A percentile compares a stretch with the other conserved stretches of the same genome.
Evolutionary conservation across 2,888 invertebrate species (phyloP).

Genomic region (Zelleria hepariella): DNA sequence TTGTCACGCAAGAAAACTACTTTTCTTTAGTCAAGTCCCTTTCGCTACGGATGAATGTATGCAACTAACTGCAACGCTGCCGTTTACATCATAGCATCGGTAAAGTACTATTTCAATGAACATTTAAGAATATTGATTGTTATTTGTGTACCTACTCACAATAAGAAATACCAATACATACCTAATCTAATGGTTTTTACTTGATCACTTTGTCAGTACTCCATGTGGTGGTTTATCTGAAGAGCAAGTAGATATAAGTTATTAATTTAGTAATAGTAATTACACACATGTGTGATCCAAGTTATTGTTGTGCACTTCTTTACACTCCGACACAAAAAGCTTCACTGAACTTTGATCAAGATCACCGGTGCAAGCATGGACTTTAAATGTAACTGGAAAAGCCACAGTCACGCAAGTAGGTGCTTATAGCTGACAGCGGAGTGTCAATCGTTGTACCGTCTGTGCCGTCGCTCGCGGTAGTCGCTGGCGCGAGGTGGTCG

Average conservation of each 20-base stretch:
- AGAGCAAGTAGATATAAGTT: neutral
- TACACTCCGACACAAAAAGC: neutral
- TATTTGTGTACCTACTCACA: no score
- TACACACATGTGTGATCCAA: no score
- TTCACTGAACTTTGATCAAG: neutral
- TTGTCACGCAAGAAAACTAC: slow-evolving; percentile 1
- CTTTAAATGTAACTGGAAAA: no score
- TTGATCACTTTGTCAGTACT: neutral
- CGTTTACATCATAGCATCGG: neutral
- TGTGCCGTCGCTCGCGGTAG: neutral
- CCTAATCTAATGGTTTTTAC: neutral
- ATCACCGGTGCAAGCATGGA: neutral
- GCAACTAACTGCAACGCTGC: neutral
- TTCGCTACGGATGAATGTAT: neutral
- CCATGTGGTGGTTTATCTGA: neutral
- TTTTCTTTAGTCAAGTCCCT: neutral
- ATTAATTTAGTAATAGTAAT: no score
- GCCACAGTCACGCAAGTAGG: neutral
- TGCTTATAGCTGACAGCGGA: neutral
- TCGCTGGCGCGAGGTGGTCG: neutral
- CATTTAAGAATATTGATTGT: no score
- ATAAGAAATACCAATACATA: neutral
- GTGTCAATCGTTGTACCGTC: neutral
- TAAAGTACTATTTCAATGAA: no score
- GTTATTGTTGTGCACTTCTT: neutral